Base-by-base conservation (phyloP, 2,888 invertebrate genomes). In the Rutpela maculata region DNA sequence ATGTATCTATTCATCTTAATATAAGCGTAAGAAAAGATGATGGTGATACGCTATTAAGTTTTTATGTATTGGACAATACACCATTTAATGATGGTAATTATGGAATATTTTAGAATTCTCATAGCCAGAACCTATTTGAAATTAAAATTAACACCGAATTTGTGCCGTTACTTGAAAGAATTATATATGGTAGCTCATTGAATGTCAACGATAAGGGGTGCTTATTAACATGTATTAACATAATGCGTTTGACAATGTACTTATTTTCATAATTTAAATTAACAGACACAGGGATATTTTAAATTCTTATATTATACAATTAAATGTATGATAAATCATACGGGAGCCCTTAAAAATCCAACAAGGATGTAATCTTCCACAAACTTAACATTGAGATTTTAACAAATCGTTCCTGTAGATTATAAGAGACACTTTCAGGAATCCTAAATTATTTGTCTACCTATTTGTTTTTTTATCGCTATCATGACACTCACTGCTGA, bases 11-110 rank as follows among this genome's bases (percentile, higher is more conserved):
- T 50, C 72, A 55, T 50, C 19, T 70, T 26, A 63, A 26, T 19
- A 35, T 18, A n/a, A 17, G 26, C 31, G 59, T 35, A 22, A 55
- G 59, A 31, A 67, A 19, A 55, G 55, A 70, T 59, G 69, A 55
- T 22, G 57, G 69, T 57, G 38, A 70, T 59, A 59, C 38, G 69
- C 57, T 59, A 70, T 70, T 70, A 59, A 70, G 69, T 70, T 70
- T 70, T 70, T 70, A 22, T 70, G 19, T 59, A 17, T 12, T n/a
- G 69, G 31, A 38, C 59, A 59, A 57, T 59, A 70, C 38, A 35
- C 57, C 59, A 38, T 57, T 38, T 70, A 59, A 59, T 70, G 59
- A 59, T 70, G 69, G 69, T 59, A 59, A 70, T 67, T 59, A 70
- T 38, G n/a, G 56, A 55, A 56, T 56, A 22, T 68, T 68, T 68